These are phyloP conservation scores for Lophotriccus pileatus DNA, from an alignment of 2,797 vertebrate species.

Conservation along the genomic window DNA sequence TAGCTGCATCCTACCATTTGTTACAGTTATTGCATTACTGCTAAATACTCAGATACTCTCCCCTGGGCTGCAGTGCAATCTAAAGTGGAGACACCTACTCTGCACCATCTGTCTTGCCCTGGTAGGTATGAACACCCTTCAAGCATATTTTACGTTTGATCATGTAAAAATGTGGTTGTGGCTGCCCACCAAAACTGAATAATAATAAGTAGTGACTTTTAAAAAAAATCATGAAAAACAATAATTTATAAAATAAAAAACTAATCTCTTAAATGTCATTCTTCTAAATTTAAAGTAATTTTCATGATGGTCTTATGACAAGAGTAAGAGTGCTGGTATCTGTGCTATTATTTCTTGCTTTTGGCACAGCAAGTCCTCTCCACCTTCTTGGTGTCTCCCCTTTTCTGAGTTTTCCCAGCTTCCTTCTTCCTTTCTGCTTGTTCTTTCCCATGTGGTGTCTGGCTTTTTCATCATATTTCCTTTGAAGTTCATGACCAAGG, in stretches of 20 bases:
- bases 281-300: conserved; percentile 28
- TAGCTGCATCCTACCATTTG: neutral
- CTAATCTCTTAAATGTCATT: conserved; percentile 13
- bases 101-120: neutral
- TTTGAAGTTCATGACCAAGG: neutral
- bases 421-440: neutral
- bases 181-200: neutral
- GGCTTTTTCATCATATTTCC: neutral
- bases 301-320: neutral
- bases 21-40: neutral
- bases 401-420: neutral
- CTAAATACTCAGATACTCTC: neutral
- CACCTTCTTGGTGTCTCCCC: neutral
- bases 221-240: neutral
- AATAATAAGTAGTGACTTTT: neutral
- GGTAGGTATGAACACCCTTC: neutral
- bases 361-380: neutral
- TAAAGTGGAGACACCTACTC: neutral
- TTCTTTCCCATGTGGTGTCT: neutral
- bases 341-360: conserved; percentile 17
- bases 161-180: neutral
- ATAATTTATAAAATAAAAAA: conserved; percentile 11
- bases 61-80: neutral
- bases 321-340: neutral
- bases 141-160: neutral